A percentile compares a stretch with the other conserved stretches of the same genome.
Evolutionary conservation across 2,797 vertebrate genomes (phyloP).

Genomic region (Lophotriccus pileatus): DNA sequence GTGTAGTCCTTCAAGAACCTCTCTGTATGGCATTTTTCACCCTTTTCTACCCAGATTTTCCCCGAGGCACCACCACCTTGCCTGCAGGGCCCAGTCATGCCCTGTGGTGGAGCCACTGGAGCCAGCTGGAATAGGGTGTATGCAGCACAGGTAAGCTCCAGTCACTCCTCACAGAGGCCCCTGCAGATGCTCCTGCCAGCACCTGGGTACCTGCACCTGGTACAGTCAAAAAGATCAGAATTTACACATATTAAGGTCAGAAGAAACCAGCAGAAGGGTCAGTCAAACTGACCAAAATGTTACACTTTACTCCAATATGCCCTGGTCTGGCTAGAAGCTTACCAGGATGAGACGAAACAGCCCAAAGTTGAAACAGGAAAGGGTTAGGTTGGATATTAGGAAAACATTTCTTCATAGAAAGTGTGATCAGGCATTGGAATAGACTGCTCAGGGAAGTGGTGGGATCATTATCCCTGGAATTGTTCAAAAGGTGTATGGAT

Average conservation of each 20-base stretch:
- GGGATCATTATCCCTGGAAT: neutral
- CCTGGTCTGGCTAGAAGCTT: neutral
- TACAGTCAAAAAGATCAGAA: neutral
- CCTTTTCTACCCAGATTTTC: neutral
- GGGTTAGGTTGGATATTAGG: neutral
- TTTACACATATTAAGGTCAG: neutral
- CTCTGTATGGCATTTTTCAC: neutral
- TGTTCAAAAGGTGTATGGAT: neutral
- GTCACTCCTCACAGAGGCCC: neutral
- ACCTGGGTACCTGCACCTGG: rapidly evolving
- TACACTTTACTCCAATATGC: neutral
- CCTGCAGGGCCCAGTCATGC: rapidly evolving
- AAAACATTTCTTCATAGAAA: neutral
- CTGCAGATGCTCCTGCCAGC: neutral
- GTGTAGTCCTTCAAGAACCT: neutral
- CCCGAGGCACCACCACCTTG: rapidly evolving
- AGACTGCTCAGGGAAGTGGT: neutral
- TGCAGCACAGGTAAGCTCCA: rapidly evolving
- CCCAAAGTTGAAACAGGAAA: neutral
- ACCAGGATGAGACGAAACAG: neutral
- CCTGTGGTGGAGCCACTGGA: rapidly evolving
- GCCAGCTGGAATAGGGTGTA: rapidly evolving
- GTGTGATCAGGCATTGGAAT: neutral
- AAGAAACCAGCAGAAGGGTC: neutral
- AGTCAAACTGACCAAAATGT: neutral